Evolutionary conservation across 2,888 invertebrate species (phyloP).

Genomic region (Pristionchus fissidentatus): DNA sequence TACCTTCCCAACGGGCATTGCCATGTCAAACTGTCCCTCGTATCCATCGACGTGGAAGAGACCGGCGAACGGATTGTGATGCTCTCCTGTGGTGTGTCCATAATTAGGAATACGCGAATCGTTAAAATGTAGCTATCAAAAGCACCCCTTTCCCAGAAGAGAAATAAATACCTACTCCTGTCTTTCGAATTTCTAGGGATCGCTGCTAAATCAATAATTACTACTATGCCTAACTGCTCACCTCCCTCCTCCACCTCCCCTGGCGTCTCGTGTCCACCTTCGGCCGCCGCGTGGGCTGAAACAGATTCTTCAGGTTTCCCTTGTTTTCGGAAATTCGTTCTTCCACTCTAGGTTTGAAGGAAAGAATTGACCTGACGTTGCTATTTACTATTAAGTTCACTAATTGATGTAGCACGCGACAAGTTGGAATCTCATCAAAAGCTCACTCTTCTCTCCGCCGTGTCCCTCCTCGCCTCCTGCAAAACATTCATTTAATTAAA

Average conservation of each 20-base stretch:
- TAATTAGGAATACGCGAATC: too few relatives aligned
- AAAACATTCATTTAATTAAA: neutral
- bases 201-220: too few relatives aligned
- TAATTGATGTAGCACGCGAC: too few relatives aligned
- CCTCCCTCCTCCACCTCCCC: constrained; percentile 1
- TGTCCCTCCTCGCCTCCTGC: neutral
- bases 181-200: too few relatives aligned
- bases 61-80: constrained; percentile 29
- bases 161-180: too few relatives aligned
- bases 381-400: too few relatives aligned
- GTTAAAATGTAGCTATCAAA: too few relatives aligned
- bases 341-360: too few relatives aligned
- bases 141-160: too few relatives aligned
- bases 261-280: neutral
- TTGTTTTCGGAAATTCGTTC: neutral
- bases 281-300: neutral
- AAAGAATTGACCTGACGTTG: too few relatives aligned
- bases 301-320: neutral
- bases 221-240: too few relatives aligned
- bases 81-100: neutral
- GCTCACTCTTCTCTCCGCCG: neutral
- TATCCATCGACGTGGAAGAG: constrained; percentile 53
- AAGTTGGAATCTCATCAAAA: neutral
- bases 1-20: constrained; percentile 56
- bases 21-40: constrained; percentile 59